These are phyloP conservation scores for Lagopus leucura DNA, from an alignment of 2,113 vertebrate genomes.

Conservation along the genomic window DNA sequence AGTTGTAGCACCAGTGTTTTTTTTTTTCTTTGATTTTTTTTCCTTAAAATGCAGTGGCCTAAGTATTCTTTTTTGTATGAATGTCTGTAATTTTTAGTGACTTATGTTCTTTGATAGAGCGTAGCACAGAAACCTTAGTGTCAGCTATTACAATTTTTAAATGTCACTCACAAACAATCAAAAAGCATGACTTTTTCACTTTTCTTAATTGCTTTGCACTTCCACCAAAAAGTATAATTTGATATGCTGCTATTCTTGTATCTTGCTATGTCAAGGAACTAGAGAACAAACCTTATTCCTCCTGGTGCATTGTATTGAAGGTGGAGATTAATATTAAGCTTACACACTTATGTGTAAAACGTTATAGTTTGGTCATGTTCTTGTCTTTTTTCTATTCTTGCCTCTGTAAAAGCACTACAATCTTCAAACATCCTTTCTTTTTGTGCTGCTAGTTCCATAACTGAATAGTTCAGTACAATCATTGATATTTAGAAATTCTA, in stretches of 20 bases:
- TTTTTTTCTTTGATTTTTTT: not conserved
- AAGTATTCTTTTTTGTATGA: not conserved
- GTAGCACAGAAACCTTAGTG: not conserved
- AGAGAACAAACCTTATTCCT: not conserved
- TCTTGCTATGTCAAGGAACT: too few species aligned
- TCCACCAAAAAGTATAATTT: not conserved
- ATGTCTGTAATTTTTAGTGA: rapidly evolving
- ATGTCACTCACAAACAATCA: not conserved
- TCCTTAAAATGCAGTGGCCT: not conserved
- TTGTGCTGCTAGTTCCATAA: not conserved
- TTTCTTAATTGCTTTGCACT: not conserved
- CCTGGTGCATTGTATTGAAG: not conserved
- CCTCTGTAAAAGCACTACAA: not conserved
- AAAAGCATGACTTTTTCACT: not conserved
- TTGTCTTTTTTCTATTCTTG: not conserved
- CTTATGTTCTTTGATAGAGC: not conserved
- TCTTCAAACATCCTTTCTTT: not conserved
- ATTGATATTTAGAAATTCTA: not conserved
- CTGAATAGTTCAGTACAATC: not conserved
- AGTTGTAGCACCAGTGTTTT: not conserved
- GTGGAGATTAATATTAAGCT: not conserved
- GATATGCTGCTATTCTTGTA: not conserved
- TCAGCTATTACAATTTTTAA: not conserved
- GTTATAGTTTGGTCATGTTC: not conserved
- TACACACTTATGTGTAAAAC: too few species aligned